Percentiles rank a stretch among this genome's conserved stretches.
Conservation (phyloP, 2,888 invertebrate genomes). For the Notodonta ziczac region DNA sequence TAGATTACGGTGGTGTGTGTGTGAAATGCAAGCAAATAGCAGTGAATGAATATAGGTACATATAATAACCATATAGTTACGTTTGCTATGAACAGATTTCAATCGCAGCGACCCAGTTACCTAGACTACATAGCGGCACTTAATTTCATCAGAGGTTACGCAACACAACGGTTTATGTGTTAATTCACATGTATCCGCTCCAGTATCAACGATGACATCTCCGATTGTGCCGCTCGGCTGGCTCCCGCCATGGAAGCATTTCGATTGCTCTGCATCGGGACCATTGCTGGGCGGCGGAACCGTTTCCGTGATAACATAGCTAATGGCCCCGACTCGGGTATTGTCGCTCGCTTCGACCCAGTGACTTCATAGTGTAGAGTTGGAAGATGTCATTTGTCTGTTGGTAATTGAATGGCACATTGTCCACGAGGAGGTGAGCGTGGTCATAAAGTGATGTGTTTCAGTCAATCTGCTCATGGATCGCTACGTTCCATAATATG, state of each 20-base stretch:
- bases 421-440: neutral
- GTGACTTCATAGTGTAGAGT: neutral
- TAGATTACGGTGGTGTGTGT: neutral
- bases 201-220: slow-evolving; percentile 9
- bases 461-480: neutral
- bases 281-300: neutral
- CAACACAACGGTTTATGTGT: slow-evolving; percentile 13
- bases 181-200: slow-evolving; percentile 6
- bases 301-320: neutral
- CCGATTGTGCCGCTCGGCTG: slow-evolving; percentile 28
- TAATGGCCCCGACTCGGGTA: neutral
- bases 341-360: slow-evolving; percentile 1
- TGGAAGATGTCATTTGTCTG: neutral
- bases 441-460: neutral
- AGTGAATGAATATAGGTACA: too few species aligned
- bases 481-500: neutral
- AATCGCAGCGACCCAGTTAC: neutral
- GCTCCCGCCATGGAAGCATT: neutral
- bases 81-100: neutral
- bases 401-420: neutral
- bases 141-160: slow-evolving; percentile 12
- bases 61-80: neutral
- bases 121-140: neutral
- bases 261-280: neutral
- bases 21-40: too few species aligned